A percentile compares a stretch with the other conserved stretches of the same genome.
Evolutionary conservation across 2,888 invertebrate species (phyloP).

Genomic region (Tachina fera): DNA sequence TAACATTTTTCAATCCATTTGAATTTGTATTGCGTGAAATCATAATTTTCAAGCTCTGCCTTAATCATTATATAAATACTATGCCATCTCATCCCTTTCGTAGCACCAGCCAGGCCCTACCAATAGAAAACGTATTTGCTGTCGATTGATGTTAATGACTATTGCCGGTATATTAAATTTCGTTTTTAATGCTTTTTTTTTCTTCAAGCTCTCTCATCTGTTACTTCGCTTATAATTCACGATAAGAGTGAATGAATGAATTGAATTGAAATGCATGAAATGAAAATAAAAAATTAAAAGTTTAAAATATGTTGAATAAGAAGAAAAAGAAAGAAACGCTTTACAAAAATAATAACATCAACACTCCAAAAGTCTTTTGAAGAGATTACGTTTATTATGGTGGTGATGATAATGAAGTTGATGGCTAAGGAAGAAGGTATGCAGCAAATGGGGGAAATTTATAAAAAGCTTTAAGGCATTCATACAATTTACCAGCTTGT

Average conservation of each 20-base stretch:
- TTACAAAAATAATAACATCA: conserved; percentile 62
- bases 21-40: background rate
- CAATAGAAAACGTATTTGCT: conserved; percentile 58
- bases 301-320: conserved; percentile 5
- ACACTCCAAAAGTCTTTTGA: conserved; percentile 55
- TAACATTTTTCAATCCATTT: too few species aligned
- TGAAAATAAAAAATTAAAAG: conserved; percentile 21
- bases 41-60: conserved; percentile 8
- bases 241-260: conserved; percentile 66
- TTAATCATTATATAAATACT: background rate
- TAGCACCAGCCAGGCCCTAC: conserved; percentile 14
- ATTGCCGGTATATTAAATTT: conserved; percentile 77
- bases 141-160: conserved; percentile 80
- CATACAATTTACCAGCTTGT: conserved; percentile 36
- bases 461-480: conserved; percentile 61
- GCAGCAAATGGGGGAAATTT: conserved; percentile 29
- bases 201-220: conserved; percentile 4
- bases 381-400: conserved; percentile 50
- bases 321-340: conserved; percentile 11
- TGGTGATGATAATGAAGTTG: conserved; percentile 30
- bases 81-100: conserved; percentile 42
- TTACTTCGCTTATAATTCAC: conserved; percentile 69
- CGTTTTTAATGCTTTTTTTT: conserved; percentile 72
- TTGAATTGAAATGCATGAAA: conserved; percentile 50
- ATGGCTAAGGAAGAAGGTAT: conserved; percentile 7